Evolutionary conservation across 2,113 vertebrate species (phyloP).

Genomic region (Carlito syrichta): DNA sequence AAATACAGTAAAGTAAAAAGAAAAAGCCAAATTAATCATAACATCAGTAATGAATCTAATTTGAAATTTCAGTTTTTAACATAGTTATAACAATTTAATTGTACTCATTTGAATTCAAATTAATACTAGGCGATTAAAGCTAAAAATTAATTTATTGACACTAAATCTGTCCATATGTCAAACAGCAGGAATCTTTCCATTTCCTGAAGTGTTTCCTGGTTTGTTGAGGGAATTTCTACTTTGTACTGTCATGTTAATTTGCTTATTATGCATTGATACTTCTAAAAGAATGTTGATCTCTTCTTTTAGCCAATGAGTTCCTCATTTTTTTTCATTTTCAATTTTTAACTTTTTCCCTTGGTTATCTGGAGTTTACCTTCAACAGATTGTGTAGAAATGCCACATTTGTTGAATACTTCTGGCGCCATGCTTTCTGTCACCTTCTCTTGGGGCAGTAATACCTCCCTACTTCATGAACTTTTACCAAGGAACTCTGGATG

Average conservation of each 20-base stretch:
- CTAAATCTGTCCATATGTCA: neutral
- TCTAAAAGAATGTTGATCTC: neutral
- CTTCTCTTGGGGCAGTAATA: neutral
- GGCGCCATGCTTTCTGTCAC: neutral
- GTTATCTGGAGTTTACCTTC: neutral
- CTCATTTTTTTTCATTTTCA: neutral
- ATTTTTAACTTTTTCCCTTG: neutral
- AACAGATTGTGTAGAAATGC: neutral
- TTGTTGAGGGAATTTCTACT: neutral
- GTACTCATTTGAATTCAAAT: neutral
- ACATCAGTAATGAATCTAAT: neutral
- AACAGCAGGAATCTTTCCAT: too few relatives aligned
- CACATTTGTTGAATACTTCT: neutral
- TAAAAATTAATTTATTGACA: neutral
- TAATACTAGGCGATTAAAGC: neutral
- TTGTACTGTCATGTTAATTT: rapidly evolving
- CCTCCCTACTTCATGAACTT: neutral
- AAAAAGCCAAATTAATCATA: neutral
- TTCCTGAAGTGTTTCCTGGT: neutral
- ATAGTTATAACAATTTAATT: neutral
- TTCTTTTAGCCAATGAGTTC: neutral
- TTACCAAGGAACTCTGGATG: neutral
- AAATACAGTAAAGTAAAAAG: neutral
- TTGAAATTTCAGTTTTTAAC: neutral
- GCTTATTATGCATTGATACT: neutral